Conservation (phyloP, 2,113 vertebrate species). For the Muscicapa adusta region DNA sequence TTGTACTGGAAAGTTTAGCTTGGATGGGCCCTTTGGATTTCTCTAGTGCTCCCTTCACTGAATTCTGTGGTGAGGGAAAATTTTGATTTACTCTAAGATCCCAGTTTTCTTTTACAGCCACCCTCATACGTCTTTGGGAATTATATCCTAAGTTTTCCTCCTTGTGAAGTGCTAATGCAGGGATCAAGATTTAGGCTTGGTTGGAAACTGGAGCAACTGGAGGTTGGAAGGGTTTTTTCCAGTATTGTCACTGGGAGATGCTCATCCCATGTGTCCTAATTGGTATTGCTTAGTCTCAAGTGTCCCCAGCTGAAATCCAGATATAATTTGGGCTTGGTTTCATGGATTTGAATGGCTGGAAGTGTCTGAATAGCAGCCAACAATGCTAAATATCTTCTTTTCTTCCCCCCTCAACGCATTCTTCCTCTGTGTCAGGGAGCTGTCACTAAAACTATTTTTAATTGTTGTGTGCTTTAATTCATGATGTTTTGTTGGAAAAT, state of each 20-base stretch:
- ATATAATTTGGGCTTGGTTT: neutral
- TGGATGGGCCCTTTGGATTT: neutral
- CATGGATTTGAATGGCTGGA: slow-evolving; percentile 2
- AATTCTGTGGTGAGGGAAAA: neutral
- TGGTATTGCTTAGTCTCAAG: neutral
- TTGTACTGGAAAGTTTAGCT: slow-evolving; percentile 12
- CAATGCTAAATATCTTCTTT: neutral
- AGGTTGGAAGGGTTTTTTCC: neutral
- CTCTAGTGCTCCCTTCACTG: neutral
- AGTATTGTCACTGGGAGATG: neutral
- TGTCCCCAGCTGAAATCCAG: slow-evolving; percentile 15
- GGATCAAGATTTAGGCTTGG: neutral
- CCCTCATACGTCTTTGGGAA: neutral
- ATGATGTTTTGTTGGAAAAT: slow-evolving; percentile 33
- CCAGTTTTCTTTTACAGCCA: neutral
- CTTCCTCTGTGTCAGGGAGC: slow-evolving; percentile 3
- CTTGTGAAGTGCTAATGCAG: neutral
- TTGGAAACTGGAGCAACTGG: neutral
- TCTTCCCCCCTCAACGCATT: neutral
- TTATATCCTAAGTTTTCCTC: neutral
- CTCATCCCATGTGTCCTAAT: neutral
- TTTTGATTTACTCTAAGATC: neutral
- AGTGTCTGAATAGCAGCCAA: slow-evolving; percentile 31
- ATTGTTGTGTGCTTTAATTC: neutral
- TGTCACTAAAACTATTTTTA: slow-evolving; percentile 48